Conservation (phyloP, 2,797 vertebrate species). For the Gallinago stenura region DNA sequence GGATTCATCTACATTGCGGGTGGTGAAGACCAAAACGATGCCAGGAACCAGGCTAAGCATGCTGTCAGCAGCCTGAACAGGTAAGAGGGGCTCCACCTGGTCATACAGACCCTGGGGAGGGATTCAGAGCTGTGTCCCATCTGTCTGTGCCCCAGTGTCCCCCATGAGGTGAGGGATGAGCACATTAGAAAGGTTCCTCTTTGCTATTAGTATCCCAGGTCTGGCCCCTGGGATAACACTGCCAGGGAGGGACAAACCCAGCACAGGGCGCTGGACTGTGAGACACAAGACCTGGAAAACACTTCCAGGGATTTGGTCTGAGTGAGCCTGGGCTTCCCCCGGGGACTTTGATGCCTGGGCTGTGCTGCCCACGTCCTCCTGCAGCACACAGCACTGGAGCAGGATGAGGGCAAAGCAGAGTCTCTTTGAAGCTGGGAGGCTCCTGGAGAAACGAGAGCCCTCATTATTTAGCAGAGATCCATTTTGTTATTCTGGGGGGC, state of each 20-base stretch:
- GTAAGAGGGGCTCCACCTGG: constrained; percentile 43
- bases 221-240: not conserved
- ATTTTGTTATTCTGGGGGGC: not conserved
- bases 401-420: not conserved
- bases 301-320: not conserved
- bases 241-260: not conserved
- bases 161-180: not conserved
- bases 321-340: not conserved
- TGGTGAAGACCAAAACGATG: constrained; percentile 89
- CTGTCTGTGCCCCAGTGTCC: not conserved
- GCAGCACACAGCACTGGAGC: rapidly evolving
- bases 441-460: not conserved
- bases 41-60: constrained; percentile 89
- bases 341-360: not conserved
- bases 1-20: constrained; percentile 88
- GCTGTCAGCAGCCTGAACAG: constrained; percentile 88
- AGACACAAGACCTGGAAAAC: not conserved
- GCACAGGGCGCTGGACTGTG: not conserved
- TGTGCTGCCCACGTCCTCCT: rapidly evolving
- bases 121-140: not conserved
- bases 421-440: not conserved
- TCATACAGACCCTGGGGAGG: not conserved
- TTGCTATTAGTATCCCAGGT: not conserved
- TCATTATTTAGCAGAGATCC: not conserved
- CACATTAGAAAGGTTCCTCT: not conserved